Evolutionary conservation across 2,797 vertebrate species (phyloP).

Genomic region (Vireo griseus): DNA sequence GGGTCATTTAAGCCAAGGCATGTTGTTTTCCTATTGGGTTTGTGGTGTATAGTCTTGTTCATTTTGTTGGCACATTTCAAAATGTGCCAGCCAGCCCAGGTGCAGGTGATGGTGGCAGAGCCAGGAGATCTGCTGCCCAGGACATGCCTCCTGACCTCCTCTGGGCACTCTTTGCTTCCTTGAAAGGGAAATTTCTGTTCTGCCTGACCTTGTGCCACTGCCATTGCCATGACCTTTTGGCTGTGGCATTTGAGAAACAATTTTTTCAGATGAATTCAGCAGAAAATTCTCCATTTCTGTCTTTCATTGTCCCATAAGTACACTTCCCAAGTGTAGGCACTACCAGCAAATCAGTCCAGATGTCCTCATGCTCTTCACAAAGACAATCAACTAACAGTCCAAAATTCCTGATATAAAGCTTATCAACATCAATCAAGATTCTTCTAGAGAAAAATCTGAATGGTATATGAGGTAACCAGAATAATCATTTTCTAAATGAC

Average conservation of each 20-base stretch:
- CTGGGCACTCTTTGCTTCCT: neutral
- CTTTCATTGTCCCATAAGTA: neutral
- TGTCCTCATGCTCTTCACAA: neutral
- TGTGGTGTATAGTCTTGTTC: neutral
- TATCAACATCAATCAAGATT: neutral
- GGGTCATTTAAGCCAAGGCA: neutral
- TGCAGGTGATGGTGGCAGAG: neutral
- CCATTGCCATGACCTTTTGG: neutral
- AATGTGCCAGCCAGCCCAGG: neutral
- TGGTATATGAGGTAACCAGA: neutral
- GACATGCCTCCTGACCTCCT: accelerated
- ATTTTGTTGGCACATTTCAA: neutral
- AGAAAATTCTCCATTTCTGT: neutral
- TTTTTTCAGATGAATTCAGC: neutral
- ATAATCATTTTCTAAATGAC: neutral
- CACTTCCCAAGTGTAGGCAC: neutral
- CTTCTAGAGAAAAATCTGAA: neutral
- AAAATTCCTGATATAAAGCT: neutral
- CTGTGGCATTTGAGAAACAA: neutral
- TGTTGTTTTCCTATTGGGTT: neutral
- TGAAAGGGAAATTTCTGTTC: neutral
- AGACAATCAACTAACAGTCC: neutral
- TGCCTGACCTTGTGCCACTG: neutral
- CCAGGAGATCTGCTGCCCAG: neutral
- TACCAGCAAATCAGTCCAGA: neutral